Evolutionary conservation across 2,888 invertebrate species (phyloP), one percentile per base, ranked within the genome.

Genomic region (Drosophila rubida): DNA sequence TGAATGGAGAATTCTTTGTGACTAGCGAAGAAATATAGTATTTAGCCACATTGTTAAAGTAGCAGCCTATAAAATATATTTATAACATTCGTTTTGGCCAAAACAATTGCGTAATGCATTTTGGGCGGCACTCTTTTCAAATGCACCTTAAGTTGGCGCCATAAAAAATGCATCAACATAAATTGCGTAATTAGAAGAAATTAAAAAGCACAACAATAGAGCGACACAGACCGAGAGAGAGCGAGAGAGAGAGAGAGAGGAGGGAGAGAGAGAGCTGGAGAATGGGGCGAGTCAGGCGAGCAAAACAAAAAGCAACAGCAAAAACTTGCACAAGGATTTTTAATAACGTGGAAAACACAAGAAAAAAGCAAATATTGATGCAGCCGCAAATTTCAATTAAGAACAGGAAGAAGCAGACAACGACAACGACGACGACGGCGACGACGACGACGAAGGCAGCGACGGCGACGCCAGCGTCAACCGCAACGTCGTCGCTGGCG

Each of bases 341-440:
- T 88, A 88, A 88, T 88, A 89, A 89, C 85, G 88, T 89, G 79
- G 78, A 87, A 84, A 88, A 89, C 69, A 86, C 82, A 87, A 88
- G 85, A 89, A 89, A 88, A 87, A 80, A 76, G 85, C 82, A 89
- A 88, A 88, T 89, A 89, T 88, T 88, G 89, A 88, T 89, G 88
- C 88, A 89, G 88, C 87, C 89, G 89, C 90, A 90, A 90, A 89
- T 89, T 90, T 89, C 90, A 89, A 89, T 90, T 90, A 90, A 81
- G 86, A 82, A 87, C 88, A 87, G 81, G 88, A 87, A 84, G 88
- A 85, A 86, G 84, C 79, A 77, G 87, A 74, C 69, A 68, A 62
- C 69, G 68, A 58, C 73, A 62, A 54, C 72, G 69, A 44, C 68
- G 57, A 51, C 65, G 49, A 23, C 35, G 30, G 19, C 46, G 35